phyloP scores from a whole-genome alignment of 2,888 invertebrate species.

The Eudasyphora cyanicolor region DNA sequence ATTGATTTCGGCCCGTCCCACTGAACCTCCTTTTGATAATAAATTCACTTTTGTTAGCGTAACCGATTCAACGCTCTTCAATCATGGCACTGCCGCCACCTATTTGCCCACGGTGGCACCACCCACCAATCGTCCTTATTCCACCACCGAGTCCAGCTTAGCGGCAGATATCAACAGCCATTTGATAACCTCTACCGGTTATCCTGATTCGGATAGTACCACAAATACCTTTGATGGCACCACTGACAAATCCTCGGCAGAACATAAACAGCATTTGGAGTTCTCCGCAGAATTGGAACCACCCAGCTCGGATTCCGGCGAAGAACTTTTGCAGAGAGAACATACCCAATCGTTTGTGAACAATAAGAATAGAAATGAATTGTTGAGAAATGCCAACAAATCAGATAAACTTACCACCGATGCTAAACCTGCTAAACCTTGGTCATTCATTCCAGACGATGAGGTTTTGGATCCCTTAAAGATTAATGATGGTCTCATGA shows the following conservation, averaged over 20 bases:
- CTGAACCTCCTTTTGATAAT: conserved; percentile 84
- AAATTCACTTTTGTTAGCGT: conserved; percentile 70
- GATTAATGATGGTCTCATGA: conserved; percentile 85
- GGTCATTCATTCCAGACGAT: conserved; percentile 82
- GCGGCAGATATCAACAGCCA: conserved; percentile 78
- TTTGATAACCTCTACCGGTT: conserved; percentile 72
- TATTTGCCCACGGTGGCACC: conserved; percentile 75
- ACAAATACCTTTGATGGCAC: conserved; percentile 78
- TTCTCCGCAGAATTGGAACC: conserved; percentile 79
- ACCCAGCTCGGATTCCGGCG: conserved; percentile 80
- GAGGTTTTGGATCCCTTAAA: conserved; percentile 86
- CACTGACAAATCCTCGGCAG: conserved; percentile 80
- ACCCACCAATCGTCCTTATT: conserved; percentile 73
- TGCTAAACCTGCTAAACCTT: conserved; percentile 79
- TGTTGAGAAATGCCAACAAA: conserved; percentile 66
- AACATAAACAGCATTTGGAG: conserved; percentile 68
- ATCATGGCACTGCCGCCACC: conserved; percentile 74
- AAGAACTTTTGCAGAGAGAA: conserved; percentile 85
- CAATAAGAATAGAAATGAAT: conserved; percentile 81
- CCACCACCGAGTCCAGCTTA: conserved; percentile 85
- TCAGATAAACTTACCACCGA: conserved; percentile 52
- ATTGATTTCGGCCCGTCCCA: conserved; percentile 88
- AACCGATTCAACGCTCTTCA: conserved; percentile 71
- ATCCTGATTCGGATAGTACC: conserved; percentile 73
- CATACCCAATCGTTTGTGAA: conserved; percentile 86